Evolutionary conservation across 30 jellyfish, hydroid and myxozoan species (phyloP).

Genomic region (Sanderia malayensis): DNA sequence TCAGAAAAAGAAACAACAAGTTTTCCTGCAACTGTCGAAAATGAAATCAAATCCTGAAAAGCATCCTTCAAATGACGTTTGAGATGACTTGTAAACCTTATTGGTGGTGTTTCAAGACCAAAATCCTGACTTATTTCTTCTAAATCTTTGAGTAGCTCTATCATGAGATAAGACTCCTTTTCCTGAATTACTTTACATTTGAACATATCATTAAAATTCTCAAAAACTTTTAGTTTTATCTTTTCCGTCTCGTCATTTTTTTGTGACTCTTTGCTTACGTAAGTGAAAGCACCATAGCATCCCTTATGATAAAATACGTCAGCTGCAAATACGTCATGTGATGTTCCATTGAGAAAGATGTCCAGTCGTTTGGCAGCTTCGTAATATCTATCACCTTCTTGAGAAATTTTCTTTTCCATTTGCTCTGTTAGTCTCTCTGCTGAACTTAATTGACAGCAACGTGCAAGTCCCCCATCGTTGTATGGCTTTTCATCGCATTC

Average conservation of each 20-base stretch:
- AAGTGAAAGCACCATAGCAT: conserved; percentile 24
- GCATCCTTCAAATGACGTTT: conserved; percentile 5
- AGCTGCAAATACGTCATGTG: conserved; percentile 33
- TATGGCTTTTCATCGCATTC: conserved; percentile 35
- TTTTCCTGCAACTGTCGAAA: neutral
- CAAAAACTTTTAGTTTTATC: conserved; percentile 19
- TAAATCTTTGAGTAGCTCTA: conserved; percentile 17
- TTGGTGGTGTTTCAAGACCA: conserved; percentile 27
- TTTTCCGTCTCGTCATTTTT: conserved; percentile 21
- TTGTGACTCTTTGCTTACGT: conserved; percentile 23
- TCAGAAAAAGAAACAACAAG: neutral
- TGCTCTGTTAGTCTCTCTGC: conserved; percentile 14
- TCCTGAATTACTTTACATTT: conserved; percentile 25
- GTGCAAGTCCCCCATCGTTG: conserved; percentile 39
- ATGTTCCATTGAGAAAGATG: conserved; percentile 34
- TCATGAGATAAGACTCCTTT: conserved; percentile 28
- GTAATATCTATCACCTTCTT: conserved; percentile 18
- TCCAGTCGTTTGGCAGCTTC: conserved; percentile 46
- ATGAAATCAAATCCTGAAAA: neutral
- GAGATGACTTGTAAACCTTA: conserved; percentile 8
- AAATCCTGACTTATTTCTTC: conserved; percentile 7
- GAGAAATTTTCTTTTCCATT: conserved; percentile 20
- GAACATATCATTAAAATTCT: no score
- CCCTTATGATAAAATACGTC: conserved; percentile 30
- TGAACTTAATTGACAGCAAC: conserved; percentile 38